phyloP scores from a whole-genome alignment of 2,113 vertebrate genomes.

The Bubalus kerabau region DNA sequence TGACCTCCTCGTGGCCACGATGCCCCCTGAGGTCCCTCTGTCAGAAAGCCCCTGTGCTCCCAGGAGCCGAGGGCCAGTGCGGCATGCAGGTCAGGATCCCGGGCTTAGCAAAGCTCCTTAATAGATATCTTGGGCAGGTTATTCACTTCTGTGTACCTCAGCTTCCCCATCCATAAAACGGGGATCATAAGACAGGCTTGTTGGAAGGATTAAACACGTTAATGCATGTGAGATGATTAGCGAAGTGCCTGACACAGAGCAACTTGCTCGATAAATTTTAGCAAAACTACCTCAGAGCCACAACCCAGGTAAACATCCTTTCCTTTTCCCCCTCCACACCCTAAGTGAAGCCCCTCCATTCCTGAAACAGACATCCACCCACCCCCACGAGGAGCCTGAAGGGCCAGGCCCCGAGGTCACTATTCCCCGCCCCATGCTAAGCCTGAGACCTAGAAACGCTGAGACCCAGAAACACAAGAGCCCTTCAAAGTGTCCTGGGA shows the following conservation, averaged over 20 bases:
- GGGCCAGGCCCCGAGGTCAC: not conserved
- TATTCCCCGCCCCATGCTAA: fast-evolving
- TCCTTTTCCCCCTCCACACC: not conserved
- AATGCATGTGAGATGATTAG: not conserved
- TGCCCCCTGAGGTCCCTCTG: not conserved
- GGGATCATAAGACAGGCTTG: not conserved
- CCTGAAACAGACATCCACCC: not conserved
- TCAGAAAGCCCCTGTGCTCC: not conserved
- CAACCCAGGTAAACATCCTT: not conserved
- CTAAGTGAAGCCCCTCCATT: not conserved
- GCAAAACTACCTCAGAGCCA: not conserved
- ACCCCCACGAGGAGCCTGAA: not conserved
- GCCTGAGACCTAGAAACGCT: not conserved
- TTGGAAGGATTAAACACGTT: not conserved
- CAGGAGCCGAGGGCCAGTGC: not conserved
- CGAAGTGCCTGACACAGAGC: not conserved
- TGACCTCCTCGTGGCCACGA: fast-evolving
- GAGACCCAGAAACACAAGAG: not conserved
- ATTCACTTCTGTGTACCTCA: not conserved
- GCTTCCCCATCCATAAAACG: not conserved
- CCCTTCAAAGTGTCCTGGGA: not conserved
- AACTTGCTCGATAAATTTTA: not conserved
- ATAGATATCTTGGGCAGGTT: not conserved
- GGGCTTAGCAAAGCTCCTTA: not conserved
- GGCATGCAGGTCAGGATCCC: not conserved